Percentiles rank a stretch among this genome's conserved stretches.
Evolutionary conservation across 2,888 invertebrate genomes (phyloP).

Genomic region (Plagodis pulveraria): DNA sequence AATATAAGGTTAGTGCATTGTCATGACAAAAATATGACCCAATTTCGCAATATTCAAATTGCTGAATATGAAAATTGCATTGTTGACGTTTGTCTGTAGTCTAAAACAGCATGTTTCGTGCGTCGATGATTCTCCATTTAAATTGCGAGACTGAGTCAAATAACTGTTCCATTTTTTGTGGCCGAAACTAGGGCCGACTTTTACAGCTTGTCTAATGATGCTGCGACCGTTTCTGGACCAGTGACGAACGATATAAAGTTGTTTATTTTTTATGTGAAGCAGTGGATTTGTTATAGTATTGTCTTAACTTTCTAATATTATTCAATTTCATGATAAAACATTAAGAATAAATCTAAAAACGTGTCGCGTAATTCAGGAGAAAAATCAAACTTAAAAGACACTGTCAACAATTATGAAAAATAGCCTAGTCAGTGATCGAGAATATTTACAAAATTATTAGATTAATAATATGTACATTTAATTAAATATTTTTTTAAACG

Average conservation of each 20-base stretch:
- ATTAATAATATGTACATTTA: no score
- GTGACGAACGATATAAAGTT: not conserved
- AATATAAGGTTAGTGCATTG: conserved; percentile 34
- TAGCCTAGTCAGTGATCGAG: no score
- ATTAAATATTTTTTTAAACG: no score
- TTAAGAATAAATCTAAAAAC: no score
- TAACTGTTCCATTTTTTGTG: conserved; percentile 18
- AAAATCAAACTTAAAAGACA: no score
- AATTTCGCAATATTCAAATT: conserved; percentile 3
- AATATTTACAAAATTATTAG: no score
- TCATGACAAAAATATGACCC: conserved; percentile 11
- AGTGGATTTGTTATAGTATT: not conserved
- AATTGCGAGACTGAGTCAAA: not conserved
- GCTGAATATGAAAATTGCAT: conserved; percentile 4
- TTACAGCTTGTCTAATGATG: conserved; percentile 20
- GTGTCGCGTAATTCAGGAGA: no score
- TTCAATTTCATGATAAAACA: no score
- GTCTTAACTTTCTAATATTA: no score
- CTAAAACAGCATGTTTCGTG: not conserved
- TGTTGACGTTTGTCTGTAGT: conserved; percentile 7
- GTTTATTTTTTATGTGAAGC: not conserved
- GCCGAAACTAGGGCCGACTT: conserved; percentile 16
- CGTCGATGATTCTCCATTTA: not conserved
- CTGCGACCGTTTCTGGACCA: conserved; percentile 6
- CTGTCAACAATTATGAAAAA: no score